These are phyloP conservation scores for Mimumesa dahlbomi DNA, from an alignment of 2,888 invertebrate species.

Conservation along the genomic window DNA sequence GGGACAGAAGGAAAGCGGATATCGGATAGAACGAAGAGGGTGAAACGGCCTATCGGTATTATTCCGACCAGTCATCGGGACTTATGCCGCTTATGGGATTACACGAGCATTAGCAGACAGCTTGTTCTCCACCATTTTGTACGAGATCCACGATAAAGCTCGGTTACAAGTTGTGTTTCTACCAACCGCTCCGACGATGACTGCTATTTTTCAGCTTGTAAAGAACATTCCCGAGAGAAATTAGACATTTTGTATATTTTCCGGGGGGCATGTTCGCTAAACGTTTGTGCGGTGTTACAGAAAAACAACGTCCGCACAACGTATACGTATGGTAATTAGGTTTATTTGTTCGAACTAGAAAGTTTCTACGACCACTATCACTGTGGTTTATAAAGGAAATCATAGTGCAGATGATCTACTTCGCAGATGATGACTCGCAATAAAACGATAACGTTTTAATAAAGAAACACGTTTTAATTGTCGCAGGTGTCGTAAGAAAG, in stretches of 20 bases:
- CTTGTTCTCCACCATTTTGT: conserved; percentile 68
- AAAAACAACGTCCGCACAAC: too few relatives aligned
- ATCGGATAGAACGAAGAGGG: conserved; percentile 54
- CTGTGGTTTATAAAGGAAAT: too few relatives aligned
- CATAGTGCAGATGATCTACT: too few relatives aligned
- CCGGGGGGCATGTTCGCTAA: too few relatives aligned
- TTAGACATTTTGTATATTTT: background rate
- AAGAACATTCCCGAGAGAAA: too few relatives aligned
- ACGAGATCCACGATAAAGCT: conserved; percentile 61
- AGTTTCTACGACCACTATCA: background rate
- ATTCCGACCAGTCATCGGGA: conserved; percentile 76
- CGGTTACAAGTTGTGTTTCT: conserved; percentile 42
- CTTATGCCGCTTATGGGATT: conserved; percentile 78
- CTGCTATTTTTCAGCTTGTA: too few relatives aligned
- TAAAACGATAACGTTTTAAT: background rate
- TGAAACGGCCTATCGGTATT: conserved; percentile 71
- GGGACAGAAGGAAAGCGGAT: conserved; percentile 25
- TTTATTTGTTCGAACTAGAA: too few relatives aligned
- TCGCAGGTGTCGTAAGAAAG: conserved; percentile 17
- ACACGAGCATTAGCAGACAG: conserved; percentile 74
- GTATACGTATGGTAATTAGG: too few relatives aligned
- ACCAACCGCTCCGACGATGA: conserved; percentile 23
- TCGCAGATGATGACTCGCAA: too few relatives aligned
- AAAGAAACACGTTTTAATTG: conserved; percentile 4
- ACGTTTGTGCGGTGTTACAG: too few relatives aligned